phyloP scores from a whole-genome alignment of 2,797 vertebrate species.

The Chloroceryle amazona region DNA sequence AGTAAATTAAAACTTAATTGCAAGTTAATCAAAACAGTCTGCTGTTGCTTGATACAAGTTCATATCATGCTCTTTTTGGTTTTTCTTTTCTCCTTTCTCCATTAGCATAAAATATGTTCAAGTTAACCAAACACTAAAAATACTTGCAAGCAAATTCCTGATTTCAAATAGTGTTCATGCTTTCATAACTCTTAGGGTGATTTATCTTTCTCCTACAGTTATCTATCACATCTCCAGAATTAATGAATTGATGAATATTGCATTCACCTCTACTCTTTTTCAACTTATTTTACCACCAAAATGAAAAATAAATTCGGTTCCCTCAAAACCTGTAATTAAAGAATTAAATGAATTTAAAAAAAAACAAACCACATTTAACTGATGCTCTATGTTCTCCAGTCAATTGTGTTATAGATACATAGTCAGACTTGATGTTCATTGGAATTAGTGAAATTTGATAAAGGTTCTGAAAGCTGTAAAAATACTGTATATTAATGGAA shows the following conservation, averaged over 20 bases:
- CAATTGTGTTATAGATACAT: not conserved
- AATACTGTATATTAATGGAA: not conserved
- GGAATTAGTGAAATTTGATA: not conserved
- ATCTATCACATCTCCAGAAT: not conserved
- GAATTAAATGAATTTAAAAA: not conserved
- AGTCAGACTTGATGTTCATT: not conserved
- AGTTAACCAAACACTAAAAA: not conserved
- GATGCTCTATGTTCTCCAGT: not conserved
- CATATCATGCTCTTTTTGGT: not conserved
- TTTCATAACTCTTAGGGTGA: not conserved
- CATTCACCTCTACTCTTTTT: not conserved
- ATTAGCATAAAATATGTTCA: not conserved
- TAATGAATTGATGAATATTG: not conserved
- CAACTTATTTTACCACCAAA: not conserved
- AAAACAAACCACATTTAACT: not conserved
- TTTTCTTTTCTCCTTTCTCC: not conserved
- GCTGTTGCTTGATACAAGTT: not conserved
- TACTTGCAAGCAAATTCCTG: not conserved
- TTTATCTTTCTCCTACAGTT: not conserved
- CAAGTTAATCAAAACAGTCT: not conserved
- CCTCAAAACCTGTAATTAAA: not conserved
- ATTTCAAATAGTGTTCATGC: fast-evolving
- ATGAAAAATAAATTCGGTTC: not conserved
- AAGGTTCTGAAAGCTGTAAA: not conserved
- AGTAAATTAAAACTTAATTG: not conserved